Evolutionary conservation across 2,888 invertebrate genomes (phyloP), one percentile per base, ranked within the genome.

Genomic region (Ophion ellenae): DNA sequence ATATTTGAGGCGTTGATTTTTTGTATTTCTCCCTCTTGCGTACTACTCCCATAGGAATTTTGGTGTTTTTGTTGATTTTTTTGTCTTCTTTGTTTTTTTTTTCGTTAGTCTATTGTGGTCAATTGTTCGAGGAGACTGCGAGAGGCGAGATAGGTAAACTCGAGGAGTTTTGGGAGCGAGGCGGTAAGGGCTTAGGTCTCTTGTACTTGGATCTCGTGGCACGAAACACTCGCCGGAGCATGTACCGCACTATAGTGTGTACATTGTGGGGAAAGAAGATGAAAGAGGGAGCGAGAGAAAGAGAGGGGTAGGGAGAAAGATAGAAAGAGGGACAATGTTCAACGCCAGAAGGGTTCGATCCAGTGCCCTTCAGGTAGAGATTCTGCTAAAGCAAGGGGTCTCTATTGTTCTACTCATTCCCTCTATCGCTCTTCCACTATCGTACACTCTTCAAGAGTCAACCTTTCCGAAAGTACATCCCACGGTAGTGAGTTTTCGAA

Each of bases 281-380:
- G 78, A 67, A 63, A 66, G 74, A 59, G 45, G 47, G 64, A 47
- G 70, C 32, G 86, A 64, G n/a, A 61, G 63, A 66, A 53, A 2
- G 36, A 53, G 73, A 59, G 70, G 67, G 80, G 75, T 67, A 73
- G 66, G 75, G 78, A 70, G 66, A 86, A 79, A 53, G 59, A 83
- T 69, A 88, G 87, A 87, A 80, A 71, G 82, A 87, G 87, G 88
- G 89, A 90, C 90, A 90, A 90, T 90, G 90, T 90, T 88, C 80
- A 78, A 36, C 61, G 80, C 57, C 67, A 87, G 80, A 88, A 90
- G 90, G 90, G 90, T 91, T 91, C 91, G 91, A 92, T 91, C 91
- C 91, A 91, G 90, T 90, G 90, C 91, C 92, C 92, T 93, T 92
- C 90, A 92, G 91, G 92, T 91, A 89, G 90, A 91, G 90, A 85